Base-by-base conservation (phyloP, 2,888 invertebrate species). In the Caenorhabditis sp. region DNA sequence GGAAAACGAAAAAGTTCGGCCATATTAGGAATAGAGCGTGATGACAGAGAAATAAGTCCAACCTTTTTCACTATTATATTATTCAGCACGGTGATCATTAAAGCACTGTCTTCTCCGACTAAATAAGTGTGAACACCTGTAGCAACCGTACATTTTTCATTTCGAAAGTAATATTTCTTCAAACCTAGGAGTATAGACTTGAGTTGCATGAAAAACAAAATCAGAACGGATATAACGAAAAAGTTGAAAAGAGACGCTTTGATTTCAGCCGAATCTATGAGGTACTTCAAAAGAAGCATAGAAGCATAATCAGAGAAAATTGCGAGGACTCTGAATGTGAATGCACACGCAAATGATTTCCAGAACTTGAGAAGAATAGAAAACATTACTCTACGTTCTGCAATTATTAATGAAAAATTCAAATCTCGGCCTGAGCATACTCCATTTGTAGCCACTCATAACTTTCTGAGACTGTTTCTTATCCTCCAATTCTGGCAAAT, bases 11-110 rank as follows among this genome's bases (percentile, higher is more conserved):
- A n/a, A n/a, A n/a, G n/a, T n/a, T n/a, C n/a, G n/a, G n/a, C n/a
- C n/a, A n/a, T n/a, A n/a, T n/a, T n/a, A n/a, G n/a, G n/a, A n/a
- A n/a, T n/a, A n/a, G n/a, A n/a, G n/a, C n/a, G n/a, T n/a, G n/a
- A n/a, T n/a, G n/a, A n/a, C n/a, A n/a, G n/a, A n/a, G n/a, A n/a
- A n/a, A n/a, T n/a, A 15, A n/a, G 7, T 48, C 45, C 53, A 15
- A 78, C 78, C 35, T 81, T 81, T 37, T 71, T 78, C 9, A 63
- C 56, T 11, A 81, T 74, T 9, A 58, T 56, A 27, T 77, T 78
- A 9, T 68, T 70, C 5, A 81, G 32, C 20, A 81, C 73, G 39
- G 70, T 63, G 39, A 56, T 46, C 26, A 72, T 63, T 45, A 72
- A 41, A 15, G 66, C 66, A 22, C 68, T 72, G 50, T 81, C 81